Percentiles rank a stretch among this genome's conserved stretches.
These are phyloP conservation scores for Rhabdophis nuchalis DNA, from an alignment of 2,797 vertebrate genomes.

Conservation along the genomic window DNA sequence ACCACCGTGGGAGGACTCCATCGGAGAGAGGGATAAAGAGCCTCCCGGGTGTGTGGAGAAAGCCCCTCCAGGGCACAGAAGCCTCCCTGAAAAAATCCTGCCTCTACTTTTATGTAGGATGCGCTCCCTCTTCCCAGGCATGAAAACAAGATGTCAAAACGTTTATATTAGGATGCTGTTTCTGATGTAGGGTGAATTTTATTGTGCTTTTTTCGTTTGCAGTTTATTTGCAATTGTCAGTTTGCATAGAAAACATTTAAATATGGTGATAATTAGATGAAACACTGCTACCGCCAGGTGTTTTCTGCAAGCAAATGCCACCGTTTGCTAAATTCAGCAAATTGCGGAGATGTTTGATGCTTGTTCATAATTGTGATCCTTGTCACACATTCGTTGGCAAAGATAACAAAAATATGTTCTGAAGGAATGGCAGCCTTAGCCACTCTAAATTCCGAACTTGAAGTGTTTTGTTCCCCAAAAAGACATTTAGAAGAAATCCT, in stretches of 20 bases:
- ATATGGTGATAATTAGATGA: background rate
- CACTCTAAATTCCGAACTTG: background rate
- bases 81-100: background rate
- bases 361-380: background rate
- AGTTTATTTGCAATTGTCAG: rapidly evolving
- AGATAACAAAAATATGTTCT: background rate
- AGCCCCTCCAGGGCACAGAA: background rate
- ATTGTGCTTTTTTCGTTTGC: background rate
- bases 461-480: background rate
- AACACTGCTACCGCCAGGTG: background rate
- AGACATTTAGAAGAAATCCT: background rate
- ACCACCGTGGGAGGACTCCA: background rate
- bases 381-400: background rate
- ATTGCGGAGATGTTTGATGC: background rate
- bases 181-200: background rate
- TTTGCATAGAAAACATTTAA: background rate
- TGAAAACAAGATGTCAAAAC: background rate
- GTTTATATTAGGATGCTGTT: background rate
- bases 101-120: background rate
- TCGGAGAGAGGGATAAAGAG: background rate
- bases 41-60: background rate
- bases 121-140: background rate
- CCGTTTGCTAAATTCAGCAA: background rate
- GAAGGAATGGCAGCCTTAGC: background rate
- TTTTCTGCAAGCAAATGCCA: background rate